Percentiles rank a stretch among this genome's conserved stretches.
These are phyloP conservation scores for Congeria kusceri DNA, from an alignment of 2,888 invertebrate genomes.

Conservation along the genomic window DNA sequence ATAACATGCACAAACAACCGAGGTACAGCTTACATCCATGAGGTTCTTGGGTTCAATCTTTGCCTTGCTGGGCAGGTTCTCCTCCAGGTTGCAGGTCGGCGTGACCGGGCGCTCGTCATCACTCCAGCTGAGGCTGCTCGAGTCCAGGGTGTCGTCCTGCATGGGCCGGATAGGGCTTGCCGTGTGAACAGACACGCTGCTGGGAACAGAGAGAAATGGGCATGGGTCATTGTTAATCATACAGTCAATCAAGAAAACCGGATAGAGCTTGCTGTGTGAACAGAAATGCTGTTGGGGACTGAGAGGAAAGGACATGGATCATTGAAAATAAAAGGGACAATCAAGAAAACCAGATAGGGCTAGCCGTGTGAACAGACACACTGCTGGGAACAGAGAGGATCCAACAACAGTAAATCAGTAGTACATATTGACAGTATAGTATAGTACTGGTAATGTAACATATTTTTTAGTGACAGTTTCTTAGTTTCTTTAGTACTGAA, in stretches of 20 bases:
- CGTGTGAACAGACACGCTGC: slow-evolving; percentile 50
- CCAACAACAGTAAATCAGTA: too few relatives aligned
- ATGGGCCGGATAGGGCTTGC: slow-evolving; percentile 54
- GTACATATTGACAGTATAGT: too few relatives aligned
- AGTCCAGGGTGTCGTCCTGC: slow-evolving; percentile 39
- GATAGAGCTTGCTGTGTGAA: slow-evolving; percentile 59
- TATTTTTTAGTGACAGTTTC: too few relatives aligned
- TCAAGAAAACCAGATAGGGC: slow-evolving; percentile 58
- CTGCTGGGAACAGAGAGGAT: slow-evolving; percentile 18
- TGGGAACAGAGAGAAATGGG: not conserved
- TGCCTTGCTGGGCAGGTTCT: slow-evolving; percentile 63
- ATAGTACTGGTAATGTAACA: too few relatives aligned
- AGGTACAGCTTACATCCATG: slow-evolving; percentile 68
- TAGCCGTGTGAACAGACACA: slow-evolving; percentile 52
- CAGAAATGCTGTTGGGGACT: slow-evolving; percentile 35
- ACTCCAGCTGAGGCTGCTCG: slow-evolving; percentile 67
- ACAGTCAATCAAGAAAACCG: too few relatives aligned
- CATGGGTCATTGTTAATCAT: too few relatives aligned
- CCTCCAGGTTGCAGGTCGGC: slow-evolving; percentile 61
- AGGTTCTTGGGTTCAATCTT: slow-evolving; percentile 81
- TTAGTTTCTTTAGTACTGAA: too few relatives aligned
- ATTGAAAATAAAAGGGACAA: too few relatives aligned
- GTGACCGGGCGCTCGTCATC: slow-evolving; percentile 77
- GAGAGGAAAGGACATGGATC: too few relatives aligned
- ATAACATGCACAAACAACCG: too few relatives aligned